Evolutionary conservation across 2,888 invertebrate genomes (phyloP).

Genomic region (Machimus rusticus): DNA sequence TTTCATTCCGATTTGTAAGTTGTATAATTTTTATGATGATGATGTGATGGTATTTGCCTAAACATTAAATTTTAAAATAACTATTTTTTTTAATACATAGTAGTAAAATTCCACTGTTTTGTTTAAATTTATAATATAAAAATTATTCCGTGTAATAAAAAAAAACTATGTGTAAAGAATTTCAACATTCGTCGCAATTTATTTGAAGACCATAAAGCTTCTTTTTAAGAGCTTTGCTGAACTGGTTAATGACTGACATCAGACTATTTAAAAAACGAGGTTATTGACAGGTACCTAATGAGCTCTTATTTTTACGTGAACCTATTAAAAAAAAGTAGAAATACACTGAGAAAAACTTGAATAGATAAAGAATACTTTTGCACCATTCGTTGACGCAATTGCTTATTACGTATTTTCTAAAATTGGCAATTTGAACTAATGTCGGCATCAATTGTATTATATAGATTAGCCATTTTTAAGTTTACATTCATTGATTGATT

Average conservation of each 20-base stretch:
- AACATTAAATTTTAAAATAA: background rate
- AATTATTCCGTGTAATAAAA: background rate
- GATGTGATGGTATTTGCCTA: background rate
- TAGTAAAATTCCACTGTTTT: background rate
- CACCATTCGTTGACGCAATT: background rate
- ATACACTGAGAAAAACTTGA: background rate
- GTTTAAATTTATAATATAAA: background rate
- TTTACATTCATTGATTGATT: too few species aligned
- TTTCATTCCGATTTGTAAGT: too few species aligned
- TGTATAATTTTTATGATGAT: too few species aligned
- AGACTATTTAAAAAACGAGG: background rate
- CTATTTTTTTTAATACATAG: background rate
- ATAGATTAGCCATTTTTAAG: too few species aligned
- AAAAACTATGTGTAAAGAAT: slow-evolving; percentile 15
- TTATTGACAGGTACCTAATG: background rate
- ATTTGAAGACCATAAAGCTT: background rate
- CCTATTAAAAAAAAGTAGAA: background rate
- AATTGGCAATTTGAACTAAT: background rate
- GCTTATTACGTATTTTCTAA: background rate
- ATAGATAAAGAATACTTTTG: background rate
- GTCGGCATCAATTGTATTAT: too few species aligned
- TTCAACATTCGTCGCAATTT: background rate
- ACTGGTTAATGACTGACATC: background rate
- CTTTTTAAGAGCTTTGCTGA: background rate
- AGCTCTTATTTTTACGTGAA: background rate